phyloP scores from a whole-genome alignment of 2,113 vertebrate genomes.

The Proterorhinus semilunaris region DNA sequence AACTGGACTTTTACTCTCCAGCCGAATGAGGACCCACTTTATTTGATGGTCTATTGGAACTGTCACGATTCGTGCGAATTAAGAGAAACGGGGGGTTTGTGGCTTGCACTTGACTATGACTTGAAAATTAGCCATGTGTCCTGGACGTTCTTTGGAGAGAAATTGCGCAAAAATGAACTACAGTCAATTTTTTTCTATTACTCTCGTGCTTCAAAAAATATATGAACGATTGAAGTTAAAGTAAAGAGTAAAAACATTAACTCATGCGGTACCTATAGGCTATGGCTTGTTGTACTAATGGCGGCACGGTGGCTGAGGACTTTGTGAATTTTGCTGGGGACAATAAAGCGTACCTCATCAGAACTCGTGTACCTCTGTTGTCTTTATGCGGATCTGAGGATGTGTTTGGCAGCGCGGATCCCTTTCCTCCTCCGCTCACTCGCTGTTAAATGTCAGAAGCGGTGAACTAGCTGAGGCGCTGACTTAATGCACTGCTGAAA shows the following conservation, averaged over 20 bases:
- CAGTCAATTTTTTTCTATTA: background rate
- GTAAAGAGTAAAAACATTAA: too few species aligned
- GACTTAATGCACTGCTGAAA: constrained; percentile 69
- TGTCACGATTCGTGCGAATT: constrained; percentile 47
- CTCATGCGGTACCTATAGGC: too few species aligned
- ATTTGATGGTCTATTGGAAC: constrained; percentile 42
- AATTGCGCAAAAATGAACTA: constrained; percentile 10
- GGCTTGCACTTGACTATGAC: constrained; percentile 22
- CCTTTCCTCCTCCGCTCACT: constrained; percentile 56
- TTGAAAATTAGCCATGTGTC: constrained; percentile 3
- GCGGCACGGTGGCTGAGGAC: too few species aligned
- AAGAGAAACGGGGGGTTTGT: constrained; percentile 3
- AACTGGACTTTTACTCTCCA: constrained; percentile 40
- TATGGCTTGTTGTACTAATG: too few species aligned
- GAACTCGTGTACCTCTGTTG: too few species aligned
- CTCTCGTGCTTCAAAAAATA: too few species aligned
- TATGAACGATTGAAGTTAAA: too few species aligned
- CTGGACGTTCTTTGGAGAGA: background rate
- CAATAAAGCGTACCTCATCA: too few species aligned
- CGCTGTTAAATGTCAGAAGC: constrained; percentile 72
- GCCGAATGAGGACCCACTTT: constrained; percentile 47
- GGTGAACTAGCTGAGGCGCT: constrained; percentile 52
- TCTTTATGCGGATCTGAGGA: constrained; percentile 10
- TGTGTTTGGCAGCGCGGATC: constrained; percentile 45
- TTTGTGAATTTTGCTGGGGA: too few species aligned